Base-by-base conservation (phyloP, 2,888 invertebrate genomes). In the Hypomecis atomaria region DNA sequence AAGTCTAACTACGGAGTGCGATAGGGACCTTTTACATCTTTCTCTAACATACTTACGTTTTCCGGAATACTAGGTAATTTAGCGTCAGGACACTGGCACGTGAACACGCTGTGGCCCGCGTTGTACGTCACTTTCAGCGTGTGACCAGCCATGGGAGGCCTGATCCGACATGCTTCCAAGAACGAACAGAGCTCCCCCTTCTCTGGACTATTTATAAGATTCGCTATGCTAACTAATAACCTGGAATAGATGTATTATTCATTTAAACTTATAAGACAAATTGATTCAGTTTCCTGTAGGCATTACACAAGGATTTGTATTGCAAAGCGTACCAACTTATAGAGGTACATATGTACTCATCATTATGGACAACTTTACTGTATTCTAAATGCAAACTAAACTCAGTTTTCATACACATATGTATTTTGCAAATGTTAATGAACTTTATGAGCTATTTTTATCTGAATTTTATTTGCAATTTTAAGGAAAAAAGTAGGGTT, bases 61-160 rank as follows among this genome's bases (percentile, higher is more conserved):
- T 98, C 97, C 59, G 98, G 98, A 93, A 99, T 98, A 88, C 97
- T 97, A 23, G 99, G 99, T 75, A 99, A 93, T 82, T 96, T 96
- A 76, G 95, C 96, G 78, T 96, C 94, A 79, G 98, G 98, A 81
- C 95, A 94, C 95, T 98, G 93, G 73, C 95, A 95, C 73, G 84
- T 80, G 78, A 91, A 90, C 62, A 87, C 88, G 72, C 83, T 88
- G 73, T 87, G 86, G 6, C 90, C 92, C 1, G 89, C 86, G 71
- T 87, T 87, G 78, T 85, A 87, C 7, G 85, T 87, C 23, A 89
- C 85, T 72, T 83, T 88, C 13, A 91, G 82, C 55, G 89, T 91
- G 73, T 90, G 89, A 0, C 89, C 88, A 0, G 85, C 83, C 87
- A 87, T 84, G 0, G 89, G 92, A 5, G 90, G 92, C 37, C 88